These are phyloP conservation scores for Rhagoletis zephyria DNA, from an alignment of 1,140 invertebrate genomes.

Conservation along the genomic window DNA sequence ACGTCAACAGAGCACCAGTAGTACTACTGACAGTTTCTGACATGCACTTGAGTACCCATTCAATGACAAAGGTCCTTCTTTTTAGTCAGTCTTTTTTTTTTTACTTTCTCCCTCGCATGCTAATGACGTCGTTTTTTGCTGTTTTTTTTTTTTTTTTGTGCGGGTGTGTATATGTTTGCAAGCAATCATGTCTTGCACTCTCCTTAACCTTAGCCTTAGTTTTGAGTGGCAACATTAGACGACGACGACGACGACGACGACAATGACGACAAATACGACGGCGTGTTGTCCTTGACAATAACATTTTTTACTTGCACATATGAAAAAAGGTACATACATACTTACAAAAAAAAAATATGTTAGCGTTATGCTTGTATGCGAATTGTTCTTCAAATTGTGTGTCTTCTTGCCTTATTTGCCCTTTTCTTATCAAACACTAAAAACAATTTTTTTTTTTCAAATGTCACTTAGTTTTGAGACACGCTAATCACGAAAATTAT, in stretches of 20 bases:
- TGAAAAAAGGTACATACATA: neutral
- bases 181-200: neutral
- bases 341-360: neutral
- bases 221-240: constrained; percentile 9
- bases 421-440: too few species aligned
- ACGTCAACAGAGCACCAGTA: too few species aligned
- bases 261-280: neutral
- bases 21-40: neutral
- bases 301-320: neutral
- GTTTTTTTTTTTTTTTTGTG: neutral
- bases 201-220: constrained; percentile 9
- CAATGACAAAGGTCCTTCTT: neutral
- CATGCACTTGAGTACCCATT: neutral
- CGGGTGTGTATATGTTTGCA: neutral
- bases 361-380: neutral
- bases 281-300: neutral
- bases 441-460: too few species aligned
- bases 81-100: neutral
- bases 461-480: too few species aligned
- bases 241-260: neutral
- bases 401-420: too few species aligned
- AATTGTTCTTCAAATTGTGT: too few species aligned
- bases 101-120: neutral
- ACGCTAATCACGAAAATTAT: too few species aligned
- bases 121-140: neutral